Evolutionary conservation across 1,140 invertebrate genomes (phyloP), one percentile per base, ranked within the genome.

Genomic region (Mactra quadrangularis): DNA sequence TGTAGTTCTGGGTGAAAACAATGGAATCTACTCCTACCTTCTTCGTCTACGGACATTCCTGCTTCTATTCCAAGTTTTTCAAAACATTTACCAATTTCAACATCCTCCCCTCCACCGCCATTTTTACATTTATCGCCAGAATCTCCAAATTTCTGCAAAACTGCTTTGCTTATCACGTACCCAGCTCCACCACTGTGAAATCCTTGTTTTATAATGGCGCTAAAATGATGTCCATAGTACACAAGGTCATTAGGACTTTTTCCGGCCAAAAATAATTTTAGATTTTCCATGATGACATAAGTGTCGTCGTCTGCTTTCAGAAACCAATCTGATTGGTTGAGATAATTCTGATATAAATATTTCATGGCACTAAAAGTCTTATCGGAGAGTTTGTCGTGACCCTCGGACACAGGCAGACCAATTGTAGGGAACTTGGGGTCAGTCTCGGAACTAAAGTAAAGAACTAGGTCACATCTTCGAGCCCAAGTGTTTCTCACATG

Each of bases 401-500:
- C 98, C 92, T 99, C 98, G 15, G 95, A 93, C 0, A 99, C 96
- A 57, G 93, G 87, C 2, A 89, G 64, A 2, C 76, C 82, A 45
- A 86, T 66, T 13, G 75, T 82, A 15, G 87, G 84, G 38, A 88
- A 85, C 68, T 89, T 90, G 17, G 88, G 35, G 66, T 89, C 90
- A 4, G 86, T 52, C 45, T 41, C 55, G 41, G 57, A 27, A 79
- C 87, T 86, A 72, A 87, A 83, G 70, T 79, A 87, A 15, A 87
- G 50, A 7, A 53, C 53, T 64, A 64, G 96, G 90, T 98, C 98
- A 90, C 98, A 99, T 25, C 98, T 93, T 89, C 96, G 96, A 0
- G 97, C 97, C 98, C 98, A 99, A 0, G 98, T 99, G 1, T 96
- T 96, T 92, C 98, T 98, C 0, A 99, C 97, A 86, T 98, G 97